Percentiles rank a stretch among this genome's conserved stretches.
These are phyloP conservation scores for Zygaena filipendulae DNA, from an alignment of 2,888 invertebrate species.

Conservation along the genomic window DNA sequence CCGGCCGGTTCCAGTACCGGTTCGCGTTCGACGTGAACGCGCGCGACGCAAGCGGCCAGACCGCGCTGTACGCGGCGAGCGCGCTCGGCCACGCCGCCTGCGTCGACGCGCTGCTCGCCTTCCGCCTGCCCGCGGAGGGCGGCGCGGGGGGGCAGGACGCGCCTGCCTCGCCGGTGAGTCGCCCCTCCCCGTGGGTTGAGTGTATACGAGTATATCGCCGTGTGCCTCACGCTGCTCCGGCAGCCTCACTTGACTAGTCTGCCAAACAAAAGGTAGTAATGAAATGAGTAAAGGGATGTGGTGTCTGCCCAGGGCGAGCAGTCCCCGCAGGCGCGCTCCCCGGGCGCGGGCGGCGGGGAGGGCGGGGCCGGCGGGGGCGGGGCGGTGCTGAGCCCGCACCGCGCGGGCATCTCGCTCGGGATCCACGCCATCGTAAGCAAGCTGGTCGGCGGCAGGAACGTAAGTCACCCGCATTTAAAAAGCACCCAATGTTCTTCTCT, in stretches of 20 bases:
- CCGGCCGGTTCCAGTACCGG: constrained; percentile 83
- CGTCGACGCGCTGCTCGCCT: constrained; percentile 75
- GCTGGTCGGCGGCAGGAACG: constrained; percentile 64
- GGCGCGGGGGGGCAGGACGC: constrained; percentile 11
- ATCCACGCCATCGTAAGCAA: constrained; percentile 90
- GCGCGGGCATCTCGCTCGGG: constrained; percentile 84
- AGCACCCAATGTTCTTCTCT: too few relatives aligned
- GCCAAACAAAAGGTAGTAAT: too few relatives aligned
- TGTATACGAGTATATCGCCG: too few relatives aligned
- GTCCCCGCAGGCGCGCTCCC: constrained; percentile 82
- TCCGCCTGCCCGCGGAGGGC: constrained; percentile 14
- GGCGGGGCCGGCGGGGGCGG: constrained; percentile 3
- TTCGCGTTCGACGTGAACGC: constrained; percentile 95
- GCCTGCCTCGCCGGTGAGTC: constrained; percentile 3
- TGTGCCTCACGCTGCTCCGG: too few relatives aligned
- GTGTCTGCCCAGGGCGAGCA: too few relatives aligned
- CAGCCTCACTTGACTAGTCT: too few relatives aligned
- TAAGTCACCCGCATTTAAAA: too few relatives aligned
- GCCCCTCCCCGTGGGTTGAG: too few relatives aligned
- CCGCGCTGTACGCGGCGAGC: constrained; percentile 90
- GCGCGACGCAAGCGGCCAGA: constrained; percentile 90
- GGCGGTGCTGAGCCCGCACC: constrained; percentile 63
- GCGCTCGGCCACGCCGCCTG: constrained; percentile 83
- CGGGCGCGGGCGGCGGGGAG: constrained; percentile 16
- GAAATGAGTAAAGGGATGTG: too few relatives aligned